Evolutionary conservation across 2,113 vertebrate genomes (phyloP).

Genomic region (Lutjanus erythropterus): DNA sequence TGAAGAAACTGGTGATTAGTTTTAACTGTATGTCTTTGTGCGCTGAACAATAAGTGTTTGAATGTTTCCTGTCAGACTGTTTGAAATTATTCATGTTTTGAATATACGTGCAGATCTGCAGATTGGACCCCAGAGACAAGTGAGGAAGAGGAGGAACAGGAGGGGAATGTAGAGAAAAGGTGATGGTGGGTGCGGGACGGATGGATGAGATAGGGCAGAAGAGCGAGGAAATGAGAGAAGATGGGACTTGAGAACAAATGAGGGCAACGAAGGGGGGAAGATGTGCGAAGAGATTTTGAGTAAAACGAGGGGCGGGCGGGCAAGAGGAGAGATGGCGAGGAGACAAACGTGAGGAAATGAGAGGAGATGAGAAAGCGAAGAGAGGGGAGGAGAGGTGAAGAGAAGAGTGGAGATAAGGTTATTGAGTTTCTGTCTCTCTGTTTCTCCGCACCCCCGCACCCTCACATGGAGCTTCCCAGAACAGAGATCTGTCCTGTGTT

Average conservation of each 20-base stretch:
- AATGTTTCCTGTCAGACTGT: constrained; percentile 61
- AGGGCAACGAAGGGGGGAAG: constrained; percentile 30
- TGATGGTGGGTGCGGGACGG: constrained; percentile 38
- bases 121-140: constrained; percentile 50
- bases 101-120: constrained; percentile 58
- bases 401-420: constrained; percentile 76
- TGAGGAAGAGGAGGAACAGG: constrained; percentile 15
- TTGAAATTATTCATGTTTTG: constrained; percentile 56
- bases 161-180: constrained; percentile 23
- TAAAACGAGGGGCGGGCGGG: constrained; percentile 21
- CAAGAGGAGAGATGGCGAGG: constrained; percentile 41
- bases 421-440: constrained; percentile 79
- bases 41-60: constrained; percentile 66
- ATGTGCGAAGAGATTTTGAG: constrained; percentile 51
- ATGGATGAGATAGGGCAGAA: constrained; percentile 59
- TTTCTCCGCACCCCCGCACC: constrained; percentile 53
- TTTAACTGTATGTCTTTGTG: constrained; percentile 66
- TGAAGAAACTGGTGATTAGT: constrained; percentile 73
- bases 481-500: constrained; percentile 74
- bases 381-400: constrained; percentile 61
- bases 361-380: constrained; percentile 63
- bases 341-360: constrained; percentile 80
- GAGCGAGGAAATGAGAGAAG: constrained; percentile 66
- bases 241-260: constrained; percentile 67
- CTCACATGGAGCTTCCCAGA: constrained; percentile 63